Evolutionary conservation across 2,113 vertebrate species (phyloP).

Genomic region (Nothoprocta perdicaria): DNA sequence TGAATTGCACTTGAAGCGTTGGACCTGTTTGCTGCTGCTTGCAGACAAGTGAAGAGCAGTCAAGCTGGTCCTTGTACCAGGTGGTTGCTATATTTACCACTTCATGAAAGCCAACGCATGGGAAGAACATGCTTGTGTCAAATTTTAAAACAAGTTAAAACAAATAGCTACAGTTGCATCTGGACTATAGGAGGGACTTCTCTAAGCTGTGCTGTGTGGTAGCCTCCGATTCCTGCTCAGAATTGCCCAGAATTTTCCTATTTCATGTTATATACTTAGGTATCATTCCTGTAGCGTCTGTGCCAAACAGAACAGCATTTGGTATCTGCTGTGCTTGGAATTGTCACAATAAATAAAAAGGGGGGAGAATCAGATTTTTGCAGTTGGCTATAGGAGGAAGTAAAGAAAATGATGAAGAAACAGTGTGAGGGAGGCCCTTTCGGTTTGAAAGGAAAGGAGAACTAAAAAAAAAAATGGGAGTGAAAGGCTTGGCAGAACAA

Average conservation of each 20-base stretch:
- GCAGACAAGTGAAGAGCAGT: rapidly evolving
- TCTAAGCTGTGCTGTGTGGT: neutral
- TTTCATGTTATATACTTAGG: neutral
- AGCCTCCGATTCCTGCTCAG: neutral
- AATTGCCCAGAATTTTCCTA: neutral
- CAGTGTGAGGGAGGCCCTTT: neutral
- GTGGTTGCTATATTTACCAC: neutral
- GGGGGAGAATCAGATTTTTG: neutral
- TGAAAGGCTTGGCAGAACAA: neutral
- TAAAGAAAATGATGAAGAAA: neutral
- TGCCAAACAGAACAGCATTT: neutral
- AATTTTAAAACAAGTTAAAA: neutral
- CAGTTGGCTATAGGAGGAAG: neutral
- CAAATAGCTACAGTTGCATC: rapidly evolving
- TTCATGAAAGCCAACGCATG: neutral
- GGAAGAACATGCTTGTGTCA: neutral
- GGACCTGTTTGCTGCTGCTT: neutral
- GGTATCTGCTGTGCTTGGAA: neutral
- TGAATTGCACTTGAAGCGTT: neutral
- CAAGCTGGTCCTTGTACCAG: neutral
- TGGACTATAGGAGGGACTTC: neutral
- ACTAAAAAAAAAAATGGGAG: neutral
- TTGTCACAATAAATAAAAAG: neutral
- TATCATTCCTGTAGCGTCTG: neutral
- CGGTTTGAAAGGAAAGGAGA: neutral